Evolutionary conservation across 1,140 invertebrate genomes (phyloP).

Genomic region (Drosophila malerkotliana): DNA sequence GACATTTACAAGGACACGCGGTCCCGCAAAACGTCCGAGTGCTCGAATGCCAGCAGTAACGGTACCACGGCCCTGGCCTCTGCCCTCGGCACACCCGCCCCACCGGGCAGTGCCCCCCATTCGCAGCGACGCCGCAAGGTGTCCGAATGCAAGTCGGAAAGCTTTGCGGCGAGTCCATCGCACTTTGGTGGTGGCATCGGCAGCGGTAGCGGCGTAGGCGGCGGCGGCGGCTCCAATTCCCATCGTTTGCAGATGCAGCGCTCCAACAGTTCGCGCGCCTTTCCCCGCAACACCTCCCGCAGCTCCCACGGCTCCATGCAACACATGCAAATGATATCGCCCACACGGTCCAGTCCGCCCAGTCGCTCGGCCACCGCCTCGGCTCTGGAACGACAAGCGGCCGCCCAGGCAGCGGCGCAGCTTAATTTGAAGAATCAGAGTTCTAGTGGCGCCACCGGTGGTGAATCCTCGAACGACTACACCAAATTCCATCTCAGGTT

Average conservation of each 20-base stretch:
- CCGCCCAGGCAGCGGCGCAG: constrained; percentile 83
- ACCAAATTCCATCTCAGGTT: constrained; percentile 94
- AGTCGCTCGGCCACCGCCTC: constrained; percentile 66
- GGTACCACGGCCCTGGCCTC: constrained; percentile 72
- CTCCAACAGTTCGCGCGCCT: constrained; percentile 73
- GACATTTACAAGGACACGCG: constrained; percentile 94
- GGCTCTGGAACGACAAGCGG: constrained; percentile 84
- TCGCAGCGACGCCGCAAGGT: constrained; percentile 88
- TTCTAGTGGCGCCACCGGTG: constrained; percentile 85
- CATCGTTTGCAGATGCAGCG: constrained; percentile 85
- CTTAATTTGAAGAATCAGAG: constrained; percentile 84
- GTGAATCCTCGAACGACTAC: constrained; percentile 85
- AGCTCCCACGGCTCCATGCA: constrained; percentile 86
- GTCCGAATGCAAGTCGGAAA: constrained; percentile 92
- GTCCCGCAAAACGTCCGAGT: constrained; percentile 88
- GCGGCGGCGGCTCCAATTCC: constrained; percentile 86
- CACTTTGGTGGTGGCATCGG: constrained; percentile 78
- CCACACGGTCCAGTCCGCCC: constrained; percentile 84
- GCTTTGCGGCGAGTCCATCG: constrained; percentile 89
- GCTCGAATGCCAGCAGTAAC: constrained; percentile 84
- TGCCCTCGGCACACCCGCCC: constrained; percentile 54
- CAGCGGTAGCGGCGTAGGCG: constrained; percentile 87
- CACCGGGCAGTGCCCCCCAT: constrained; percentile 41
- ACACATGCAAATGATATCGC: constrained; percentile 87
- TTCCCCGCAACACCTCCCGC: constrained; percentile 86